Base-by-base conservation (phyloP, 2,888 invertebrate species). In the Lydus trimaculatus region DNA sequence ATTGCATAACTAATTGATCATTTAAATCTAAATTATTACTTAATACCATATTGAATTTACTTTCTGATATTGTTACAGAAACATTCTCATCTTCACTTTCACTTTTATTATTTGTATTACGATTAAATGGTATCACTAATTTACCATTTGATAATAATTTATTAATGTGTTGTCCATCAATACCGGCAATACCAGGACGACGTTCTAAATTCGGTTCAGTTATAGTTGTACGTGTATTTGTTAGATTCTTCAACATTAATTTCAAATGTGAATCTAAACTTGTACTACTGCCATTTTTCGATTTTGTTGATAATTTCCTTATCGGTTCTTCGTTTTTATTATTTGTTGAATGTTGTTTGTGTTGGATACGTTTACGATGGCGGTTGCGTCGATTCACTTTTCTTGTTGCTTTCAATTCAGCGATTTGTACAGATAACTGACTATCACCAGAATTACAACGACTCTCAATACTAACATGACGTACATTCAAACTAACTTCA, bases 361-460 rank as follows among this genome's bases (percentile, higher is more conserved):
- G 79, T 69, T 74, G 23, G 11, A 52, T 23, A 23, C 52, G 73
- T 72, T 67, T 28, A 75, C 64, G 86, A 85, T 87, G 78, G 61
- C 79, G 70, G 48, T 79, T 73, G 2, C 76, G 43, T 0, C 43
- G 17, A n/a, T 66, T 84, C 1, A 90, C 89, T 81, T 93, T 93
- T 2, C 87, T 83, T 4, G 87, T 88, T 1, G 93, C 93, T 80
- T 93, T 94, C 87, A 94, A 88, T 84, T 95, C 94, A 0, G 94
- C 92, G 59, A 94, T 92, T 84, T 94, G 94, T 0, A 95, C 92
- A 0, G 94, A 94, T 61, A 94, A 88, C 80, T 96, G 95, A 63
- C 96, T 96, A 80, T 96, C 96, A 20, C 95, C 90, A 0, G 96
- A 96, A 84, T 95, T 95, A 52, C 96, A 88, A 9, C 96, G 88